Conservation (phyloP, 1,140 invertebrate genomes). For the Drosophila aff. region DNA sequence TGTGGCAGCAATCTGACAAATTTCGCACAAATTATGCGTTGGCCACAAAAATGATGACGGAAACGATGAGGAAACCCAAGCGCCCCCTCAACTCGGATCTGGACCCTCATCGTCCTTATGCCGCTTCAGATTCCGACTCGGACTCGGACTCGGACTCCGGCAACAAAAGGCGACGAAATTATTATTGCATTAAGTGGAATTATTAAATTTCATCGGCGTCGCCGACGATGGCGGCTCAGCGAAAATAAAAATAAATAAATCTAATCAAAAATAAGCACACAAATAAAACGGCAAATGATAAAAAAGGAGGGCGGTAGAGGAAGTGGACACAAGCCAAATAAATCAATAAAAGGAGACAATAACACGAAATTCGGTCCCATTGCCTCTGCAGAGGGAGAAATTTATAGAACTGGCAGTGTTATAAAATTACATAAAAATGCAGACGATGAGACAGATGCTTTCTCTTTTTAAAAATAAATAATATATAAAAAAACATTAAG, state of each 20-base stretch:
- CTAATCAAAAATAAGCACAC: conserved; percentile 84
- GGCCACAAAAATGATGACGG: conserved; percentile 76
- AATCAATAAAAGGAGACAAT: conserved; percentile 53
- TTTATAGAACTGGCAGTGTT: neutral
- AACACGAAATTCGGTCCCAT: conserved; percentile 43
- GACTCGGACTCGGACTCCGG: conserved; percentile 12
- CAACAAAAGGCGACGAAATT: conserved; percentile 83
- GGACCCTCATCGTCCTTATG: neutral
- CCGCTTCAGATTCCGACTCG: neutral
- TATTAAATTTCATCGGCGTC: conserved; percentile 81
- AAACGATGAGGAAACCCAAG: conserved; percentile 23
- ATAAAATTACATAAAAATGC: neutral
- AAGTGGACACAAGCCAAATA: conserved; percentile 46
- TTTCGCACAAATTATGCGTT: conserved; percentile 81
- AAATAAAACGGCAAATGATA: conserved; percentile 78
- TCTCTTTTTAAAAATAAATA: neutral
- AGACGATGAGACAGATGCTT: no score
- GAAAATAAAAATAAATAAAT: conserved; percentile 84
- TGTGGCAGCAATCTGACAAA: conserved; percentile 80
- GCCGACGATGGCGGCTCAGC: conserved; percentile 59
- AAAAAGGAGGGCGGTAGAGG: conserved; percentile 32
- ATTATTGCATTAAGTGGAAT: conserved; percentile 84
- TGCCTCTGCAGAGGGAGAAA: conserved; percentile 3
- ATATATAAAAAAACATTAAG: neutral
- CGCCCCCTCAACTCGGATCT: neutral